Conservation (phyloP, 2,888 invertebrate species). For the Cantharis rufa region DNA sequence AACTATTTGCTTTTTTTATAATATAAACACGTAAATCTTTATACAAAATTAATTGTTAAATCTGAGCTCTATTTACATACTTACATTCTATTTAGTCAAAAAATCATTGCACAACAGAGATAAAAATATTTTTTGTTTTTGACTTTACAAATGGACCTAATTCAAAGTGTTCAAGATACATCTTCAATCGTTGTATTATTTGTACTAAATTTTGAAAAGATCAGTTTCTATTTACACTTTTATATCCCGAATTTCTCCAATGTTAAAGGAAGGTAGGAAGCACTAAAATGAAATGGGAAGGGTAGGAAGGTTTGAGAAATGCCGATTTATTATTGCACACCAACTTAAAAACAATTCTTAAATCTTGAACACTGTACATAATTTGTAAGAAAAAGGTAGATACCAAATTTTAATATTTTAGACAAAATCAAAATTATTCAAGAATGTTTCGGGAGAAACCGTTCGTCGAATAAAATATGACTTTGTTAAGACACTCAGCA, state of each 20-base stretch:
- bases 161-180: background rate
- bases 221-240: background rate
- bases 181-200: background rate
- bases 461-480: background rate
- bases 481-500: background rate
- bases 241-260: background rate
- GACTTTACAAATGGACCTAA: background rate
- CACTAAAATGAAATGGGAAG: background rate
- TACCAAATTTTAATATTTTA: background rate
- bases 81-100: background rate
- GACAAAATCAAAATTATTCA: background rate
- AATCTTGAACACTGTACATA: background rate
- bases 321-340: background rate
- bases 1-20: constrained; percentile 3
- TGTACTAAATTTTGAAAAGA: background rate
- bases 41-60: constrained; percentile 18
- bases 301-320: background rate
- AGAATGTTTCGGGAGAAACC: background rate
- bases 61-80: constrained; percentile 9
- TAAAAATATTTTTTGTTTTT: background rate
- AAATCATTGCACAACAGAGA: background rate
- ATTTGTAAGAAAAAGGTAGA: background rate
- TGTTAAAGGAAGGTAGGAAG: background rate
- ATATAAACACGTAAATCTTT: constrained; percentile 19
- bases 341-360: background rate